These are phyloP conservation scores for Hyposoter didymator DNA, from an alignment of 2,888 invertebrate species.

Conservation along the genomic window DNA sequence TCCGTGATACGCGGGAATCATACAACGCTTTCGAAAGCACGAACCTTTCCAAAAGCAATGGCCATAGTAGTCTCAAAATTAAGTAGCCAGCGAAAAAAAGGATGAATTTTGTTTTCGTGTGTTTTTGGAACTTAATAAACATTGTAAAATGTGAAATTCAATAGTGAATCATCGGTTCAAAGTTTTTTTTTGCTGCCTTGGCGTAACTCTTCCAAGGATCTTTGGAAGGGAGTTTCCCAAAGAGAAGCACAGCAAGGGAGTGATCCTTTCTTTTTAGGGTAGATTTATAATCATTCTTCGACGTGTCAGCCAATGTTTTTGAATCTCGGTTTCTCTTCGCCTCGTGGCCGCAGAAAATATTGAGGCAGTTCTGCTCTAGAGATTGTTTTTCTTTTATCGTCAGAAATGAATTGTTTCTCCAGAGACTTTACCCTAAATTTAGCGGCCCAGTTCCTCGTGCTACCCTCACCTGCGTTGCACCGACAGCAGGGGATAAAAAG, in stretches of 20 bases:
- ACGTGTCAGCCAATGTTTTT: conserved; percentile 13
- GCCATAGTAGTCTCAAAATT: too few species aligned
- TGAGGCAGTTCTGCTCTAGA: background rate
- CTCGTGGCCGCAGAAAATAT: conserved; percentile 24
- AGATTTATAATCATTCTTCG: conserved; percentile 25
- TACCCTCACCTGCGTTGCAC: conserved; percentile 11
- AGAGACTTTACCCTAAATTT: conserved; percentile 38
- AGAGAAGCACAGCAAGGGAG: background rate
- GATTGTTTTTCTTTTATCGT: conserved; percentile 28
- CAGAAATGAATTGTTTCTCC: conserved; percentile 29
- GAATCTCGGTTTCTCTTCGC: background rate
- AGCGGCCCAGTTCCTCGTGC: conserved; percentile 13
- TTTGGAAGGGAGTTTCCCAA: background rate
- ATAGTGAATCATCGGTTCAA: background rate
- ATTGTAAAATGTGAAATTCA: too few species aligned
- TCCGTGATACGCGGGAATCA: too few species aligned
- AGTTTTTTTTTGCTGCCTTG: background rate
- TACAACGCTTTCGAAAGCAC: too few species aligned
- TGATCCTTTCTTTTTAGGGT: conserved; percentile 6
- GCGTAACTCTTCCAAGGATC: background rate
- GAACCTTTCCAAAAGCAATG: too few species aligned
- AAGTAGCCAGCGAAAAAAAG: too few species aligned
- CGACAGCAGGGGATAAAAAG: conserved; percentile 8
- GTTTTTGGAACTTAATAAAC: too few species aligned
- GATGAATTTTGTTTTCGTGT: too few species aligned